These are phyloP conservation scores for Lamellibrachia satsuma DNA, from an alignment of 2,888 invertebrate species.

Conservation along the genomic window DNA sequence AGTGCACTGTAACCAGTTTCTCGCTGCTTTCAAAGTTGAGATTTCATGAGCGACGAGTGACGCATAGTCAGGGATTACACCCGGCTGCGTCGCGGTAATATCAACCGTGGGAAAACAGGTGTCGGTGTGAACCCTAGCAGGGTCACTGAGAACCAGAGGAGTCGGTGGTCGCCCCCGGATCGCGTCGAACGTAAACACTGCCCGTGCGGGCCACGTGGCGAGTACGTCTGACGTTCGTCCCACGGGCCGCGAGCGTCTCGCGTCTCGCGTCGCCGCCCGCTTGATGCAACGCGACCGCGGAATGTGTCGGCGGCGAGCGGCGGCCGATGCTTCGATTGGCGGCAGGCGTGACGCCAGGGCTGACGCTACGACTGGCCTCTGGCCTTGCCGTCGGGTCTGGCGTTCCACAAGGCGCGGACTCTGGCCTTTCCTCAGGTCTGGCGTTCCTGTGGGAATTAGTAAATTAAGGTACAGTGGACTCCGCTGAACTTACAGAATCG, in stretches of 20 bases:
- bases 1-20: background rate
- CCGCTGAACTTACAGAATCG: too few relatives aligned
- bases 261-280: background rate
- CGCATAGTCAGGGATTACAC: background rate
- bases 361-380: background rate
- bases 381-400: background rate
- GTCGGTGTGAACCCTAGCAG: background rate
- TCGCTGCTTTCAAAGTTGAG: background rate
- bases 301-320: background rate
- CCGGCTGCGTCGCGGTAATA: background rate
- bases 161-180: background rate
- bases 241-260: background rate
- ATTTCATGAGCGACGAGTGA: background rate
- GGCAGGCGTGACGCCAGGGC: background rate
- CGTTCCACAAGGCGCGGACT: background rate
- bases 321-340: background rate
- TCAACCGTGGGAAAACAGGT: constrained; percentile 11
- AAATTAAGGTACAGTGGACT: background rate
- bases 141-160: background rate
- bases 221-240: background rate
- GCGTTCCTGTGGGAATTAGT: background rate
- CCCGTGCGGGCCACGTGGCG: background rate
- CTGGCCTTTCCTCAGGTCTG: background rate
- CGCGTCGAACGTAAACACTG: background rate
- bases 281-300: background rate